Percentiles rank a stretch among this genome's conserved stretches.
Evolutionary conservation across 2,888 invertebrate species (phyloP).

Genomic region (Embidobia sp.): DNA sequence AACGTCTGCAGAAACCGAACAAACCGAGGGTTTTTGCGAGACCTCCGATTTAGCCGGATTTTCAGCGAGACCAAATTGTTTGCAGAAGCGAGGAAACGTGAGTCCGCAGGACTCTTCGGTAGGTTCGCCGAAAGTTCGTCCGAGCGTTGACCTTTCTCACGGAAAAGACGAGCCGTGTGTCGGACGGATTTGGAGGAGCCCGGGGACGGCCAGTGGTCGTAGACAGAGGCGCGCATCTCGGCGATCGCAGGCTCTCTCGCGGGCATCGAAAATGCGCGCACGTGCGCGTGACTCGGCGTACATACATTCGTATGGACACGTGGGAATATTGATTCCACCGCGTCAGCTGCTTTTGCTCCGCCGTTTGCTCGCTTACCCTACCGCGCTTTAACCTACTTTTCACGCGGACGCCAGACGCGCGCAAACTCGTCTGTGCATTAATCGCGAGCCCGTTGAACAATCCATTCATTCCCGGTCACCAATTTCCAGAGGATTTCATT

Average conservation of each 20-base stretch:
- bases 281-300: slow-evolving; percentile 42
- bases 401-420: slow-evolving; percentile 48
- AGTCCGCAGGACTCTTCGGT: too few relatives aligned
- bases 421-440: slow-evolving; percentile 34
- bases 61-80: too few relatives aligned
- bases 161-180: slow-evolving; percentile 12
- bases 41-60: too few relatives aligned
- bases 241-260: too few relatives aligned
- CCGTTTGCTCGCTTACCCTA: slow-evolving; percentile 63
- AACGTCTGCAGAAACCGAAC: too few relatives aligned
- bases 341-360: slow-evolving; percentile 71
- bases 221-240: slow-evolving; percentile 26
- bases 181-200: slow-evolving; percentile 12
- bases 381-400: slow-evolving; percentile 72
- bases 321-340: slow-evolving; percentile 75
- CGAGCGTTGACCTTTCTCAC: slow-evolving; percentile 33
- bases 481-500: too few relatives aligned
- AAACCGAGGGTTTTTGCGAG: too few relatives aligned
- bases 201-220: too few relatives aligned
- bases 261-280: slow-evolving; percentile 48
- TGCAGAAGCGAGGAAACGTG: too few relatives aligned
- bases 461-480: slow-evolving; percentile 19
- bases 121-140: neutral
- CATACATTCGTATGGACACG: slow-evolving; percentile 65
- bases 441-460: slow-evolving; percentile 7